Percentiles rank a stretch among this genome's conserved stretches.
Evolutionary conservation across 2,888 invertebrate species (phyloP).

Genomic region (Agapetus fuscipes): DNA sequence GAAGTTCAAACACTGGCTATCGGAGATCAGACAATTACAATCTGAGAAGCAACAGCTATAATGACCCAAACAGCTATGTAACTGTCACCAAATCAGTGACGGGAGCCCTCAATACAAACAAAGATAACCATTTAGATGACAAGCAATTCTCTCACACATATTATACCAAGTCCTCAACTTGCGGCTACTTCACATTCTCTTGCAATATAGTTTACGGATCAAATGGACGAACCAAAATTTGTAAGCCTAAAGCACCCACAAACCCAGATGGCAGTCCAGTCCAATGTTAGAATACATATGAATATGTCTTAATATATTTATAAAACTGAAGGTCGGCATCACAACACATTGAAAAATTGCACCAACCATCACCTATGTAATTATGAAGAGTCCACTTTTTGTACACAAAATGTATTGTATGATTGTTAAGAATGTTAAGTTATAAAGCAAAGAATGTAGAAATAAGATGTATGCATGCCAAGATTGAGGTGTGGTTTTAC

Average conservation of each 20-base stretch:
- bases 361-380: too few relatives aligned
- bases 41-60: slow-evolving; percentile 26
- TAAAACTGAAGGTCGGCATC: too few relatives aligned
- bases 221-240: slow-evolving; percentile 70
- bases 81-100: slow-evolving; percentile 74
- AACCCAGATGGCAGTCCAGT: slow-evolving; percentile 67
- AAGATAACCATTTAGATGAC: slow-evolving; percentile 49
- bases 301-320: not conserved
- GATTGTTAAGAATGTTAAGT: too few relatives aligned
- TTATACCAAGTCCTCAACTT: slow-evolving; percentile 78
- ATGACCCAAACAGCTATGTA: slow-evolving; percentile 56
- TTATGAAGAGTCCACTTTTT: too few relatives aligned
- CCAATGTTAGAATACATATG: slow-evolving; percentile 36
- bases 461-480: too few relatives aligned
- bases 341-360: too few relatives aligned
- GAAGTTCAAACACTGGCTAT: slow-evolving; percentile 11
- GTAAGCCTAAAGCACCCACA: slow-evolving; percentile 68
- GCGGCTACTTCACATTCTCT: slow-evolving; percentile 79
- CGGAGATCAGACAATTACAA: slow-evolving; percentile 12
- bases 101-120: slow-evolving; percentile 54
- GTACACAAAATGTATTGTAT: too few relatives aligned
- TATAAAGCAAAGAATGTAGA: too few relatives aligned
- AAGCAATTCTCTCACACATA: slow-evolving; percentile 70
- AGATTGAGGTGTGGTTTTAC: too few relatives aligned
- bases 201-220: slow-evolving; percentile 71